These are phyloP conservation scores for Trogon surrucura DNA, from an alignment of 2,113 vertebrate species.

Conservation along the genomic window DNA sequence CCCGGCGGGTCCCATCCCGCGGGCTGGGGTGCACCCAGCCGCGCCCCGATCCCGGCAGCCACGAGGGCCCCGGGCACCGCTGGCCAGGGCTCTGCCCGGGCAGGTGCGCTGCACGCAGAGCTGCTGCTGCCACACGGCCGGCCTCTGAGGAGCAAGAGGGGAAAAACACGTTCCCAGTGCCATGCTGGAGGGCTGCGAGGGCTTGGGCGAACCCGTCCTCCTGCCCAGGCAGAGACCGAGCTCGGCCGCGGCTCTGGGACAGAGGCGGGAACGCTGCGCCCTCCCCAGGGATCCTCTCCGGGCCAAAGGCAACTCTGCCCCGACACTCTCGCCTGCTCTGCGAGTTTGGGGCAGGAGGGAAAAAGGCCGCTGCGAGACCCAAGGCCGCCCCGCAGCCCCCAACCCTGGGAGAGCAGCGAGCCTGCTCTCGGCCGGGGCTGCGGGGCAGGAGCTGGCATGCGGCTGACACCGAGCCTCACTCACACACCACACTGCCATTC, in stretches of 20 bases:
- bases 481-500: accelerated
- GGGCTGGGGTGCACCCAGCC: not conserved
- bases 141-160: not conserved
- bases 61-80: accelerated
- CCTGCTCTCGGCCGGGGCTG: not conserved
- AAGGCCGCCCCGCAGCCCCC: not conserved
- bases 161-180: not conserved
- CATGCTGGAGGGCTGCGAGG: not conserved
- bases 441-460: not conserved
- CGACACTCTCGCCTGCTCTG: not conserved
- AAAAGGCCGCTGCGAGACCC: not conserved
- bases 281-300: not conserved
- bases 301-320: not conserved
- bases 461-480: accelerated
- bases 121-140: accelerated
- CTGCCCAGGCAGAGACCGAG: not conserved
- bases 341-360: not conserved
- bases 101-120: not conserved
- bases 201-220: accelerated
- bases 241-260: accelerated
- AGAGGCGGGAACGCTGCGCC: accelerated
- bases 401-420: not conserved
- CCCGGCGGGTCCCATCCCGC: not conserved
- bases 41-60: not conserved
- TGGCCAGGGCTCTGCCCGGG: not conserved